These are phyloP conservation scores for Anthrax anthrax DNA, from an alignment of 2,888 invertebrate species.

Conservation along the genomic window DNA sequence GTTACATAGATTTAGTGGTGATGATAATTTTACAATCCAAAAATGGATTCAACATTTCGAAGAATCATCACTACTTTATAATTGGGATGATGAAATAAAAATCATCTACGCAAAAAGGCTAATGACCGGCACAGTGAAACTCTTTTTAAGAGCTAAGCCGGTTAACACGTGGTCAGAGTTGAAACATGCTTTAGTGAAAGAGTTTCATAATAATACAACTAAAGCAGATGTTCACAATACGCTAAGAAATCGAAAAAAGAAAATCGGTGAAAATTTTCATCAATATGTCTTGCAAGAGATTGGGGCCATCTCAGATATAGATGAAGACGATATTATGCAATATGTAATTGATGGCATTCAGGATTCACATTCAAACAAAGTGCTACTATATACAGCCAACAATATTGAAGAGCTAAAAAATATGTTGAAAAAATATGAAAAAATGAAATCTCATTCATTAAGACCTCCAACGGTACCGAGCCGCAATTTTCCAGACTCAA, in stretches of 20 bases:
- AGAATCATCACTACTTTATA: neutral
- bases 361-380: neutral
- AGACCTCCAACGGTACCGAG: neutral
- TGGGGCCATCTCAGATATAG: neutral
- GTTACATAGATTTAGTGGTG: neutral
- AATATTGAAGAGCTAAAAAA: neutral
- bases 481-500: neutral
- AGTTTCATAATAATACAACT: neutral
- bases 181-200: neutral
- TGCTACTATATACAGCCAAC: neutral
- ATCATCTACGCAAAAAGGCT: neutral
- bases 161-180: neutral
- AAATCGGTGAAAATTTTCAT: neutral
- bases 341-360: neutral
- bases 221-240: neutral
- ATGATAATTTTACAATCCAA: neutral
- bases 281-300: neutral
- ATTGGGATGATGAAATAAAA: neutral
- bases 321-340: neutral
- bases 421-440: neutral
- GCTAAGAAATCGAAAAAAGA: neutral
- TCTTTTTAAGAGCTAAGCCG: neutral
- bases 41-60: neutral
- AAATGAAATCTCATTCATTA: neutral
- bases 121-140: neutral